Conservation (phyloP, 2,888 invertebrate species). For the Dolomedes plantarius region DNA sequence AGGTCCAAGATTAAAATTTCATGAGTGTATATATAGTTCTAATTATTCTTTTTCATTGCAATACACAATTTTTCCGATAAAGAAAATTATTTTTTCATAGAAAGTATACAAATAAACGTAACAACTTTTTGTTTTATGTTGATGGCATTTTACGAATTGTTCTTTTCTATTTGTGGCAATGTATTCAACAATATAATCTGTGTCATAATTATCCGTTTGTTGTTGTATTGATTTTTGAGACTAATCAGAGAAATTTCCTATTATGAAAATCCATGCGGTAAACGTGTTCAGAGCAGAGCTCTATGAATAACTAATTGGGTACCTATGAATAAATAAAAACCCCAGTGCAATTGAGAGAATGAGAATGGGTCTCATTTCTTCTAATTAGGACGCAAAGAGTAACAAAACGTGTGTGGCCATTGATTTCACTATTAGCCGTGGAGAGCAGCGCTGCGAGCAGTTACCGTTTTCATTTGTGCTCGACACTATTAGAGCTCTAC, state of each 20-base stretch:
- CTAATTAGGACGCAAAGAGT: constrained; percentile 44
- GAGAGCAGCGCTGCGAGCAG: constrained; percentile 2
- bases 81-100: too few species aligned
- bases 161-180: too few species aligned
- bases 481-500: constrained; percentile 32
- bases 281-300: not conserved
- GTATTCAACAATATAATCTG: not conserved
- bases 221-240: not conserved
- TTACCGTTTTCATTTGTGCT: constrained; percentile 38
- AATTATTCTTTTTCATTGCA: too few species aligned
- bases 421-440: constrained; percentile 27
- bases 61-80: too few species aligned
- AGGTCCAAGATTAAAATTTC: too few species aligned
- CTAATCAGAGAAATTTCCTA: not conserved
- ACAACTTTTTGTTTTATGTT: too few species aligned
- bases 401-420: constrained; percentile 38
- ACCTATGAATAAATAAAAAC: constrained; percentile 53
- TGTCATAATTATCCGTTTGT: constrained; percentile 1
- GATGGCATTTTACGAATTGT: too few species aligned
- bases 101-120: too few species aligned
- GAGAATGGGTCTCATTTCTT: constrained; percentile 53
- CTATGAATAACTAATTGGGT: constrained; percentile 54
- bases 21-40: too few species aligned
- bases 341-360: constrained; percentile 42
- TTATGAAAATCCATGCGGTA: constrained; percentile 7